Conservation (phyloP, 2,797 vertebrate genomes). For the Pseudochirops corinnae region DNA sequence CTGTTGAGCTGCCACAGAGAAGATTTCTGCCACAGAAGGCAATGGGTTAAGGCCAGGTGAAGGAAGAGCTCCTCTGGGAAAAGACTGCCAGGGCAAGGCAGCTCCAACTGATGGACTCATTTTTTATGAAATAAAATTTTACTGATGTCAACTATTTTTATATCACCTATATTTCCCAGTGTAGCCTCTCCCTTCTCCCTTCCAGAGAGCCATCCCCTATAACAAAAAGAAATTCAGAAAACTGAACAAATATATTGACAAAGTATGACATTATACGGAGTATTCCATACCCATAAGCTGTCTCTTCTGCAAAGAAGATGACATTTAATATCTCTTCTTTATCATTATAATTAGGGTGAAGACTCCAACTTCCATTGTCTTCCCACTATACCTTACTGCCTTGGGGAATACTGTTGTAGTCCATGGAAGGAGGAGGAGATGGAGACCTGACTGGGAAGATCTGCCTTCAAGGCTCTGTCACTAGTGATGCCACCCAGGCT, state of each 20-base stretch:
- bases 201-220: background rate
- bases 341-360: background rate
- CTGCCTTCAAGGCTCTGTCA: slow-evolving; percentile 25
- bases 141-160: background rate
- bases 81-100: background rate
- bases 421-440: background rate
- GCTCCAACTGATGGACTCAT: background rate
- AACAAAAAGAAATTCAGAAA: background rate
- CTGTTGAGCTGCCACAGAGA: background rate
- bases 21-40: background rate
- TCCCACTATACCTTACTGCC: background rate
- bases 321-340: background rate
- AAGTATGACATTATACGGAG: background rate
- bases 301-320: background rate
- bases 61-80: background rate
- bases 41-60: background rate
- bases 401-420: background rate
- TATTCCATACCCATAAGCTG: background rate
- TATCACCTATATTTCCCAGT: background rate
- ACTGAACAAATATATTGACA: background rate
- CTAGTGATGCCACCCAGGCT: slow-evolving; percentile 21
- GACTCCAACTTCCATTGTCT: background rate
- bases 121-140: background rate
- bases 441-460: background rate
- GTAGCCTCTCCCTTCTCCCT: background rate